Evolutionary conservation across 2,888 invertebrate genomes (phyloP), one percentile per base, ranked within the genome.

Genomic region (Aricia artaxerxes): DNA sequence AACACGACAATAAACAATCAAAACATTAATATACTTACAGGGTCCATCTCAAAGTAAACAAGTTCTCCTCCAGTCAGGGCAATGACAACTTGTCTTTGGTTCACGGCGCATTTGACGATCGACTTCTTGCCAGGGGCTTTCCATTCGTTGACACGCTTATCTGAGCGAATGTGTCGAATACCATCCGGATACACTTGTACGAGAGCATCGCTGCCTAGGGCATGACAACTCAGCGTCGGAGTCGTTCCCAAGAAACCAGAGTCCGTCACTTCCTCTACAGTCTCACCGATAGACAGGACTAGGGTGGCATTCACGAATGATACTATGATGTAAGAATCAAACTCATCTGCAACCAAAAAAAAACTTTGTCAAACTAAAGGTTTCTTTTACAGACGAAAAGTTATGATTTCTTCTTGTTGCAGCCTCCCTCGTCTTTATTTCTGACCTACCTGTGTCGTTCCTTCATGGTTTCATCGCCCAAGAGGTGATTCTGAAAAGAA

Each of bases 221-320:
- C 98, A 11, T 99, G 98, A 92, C 99, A 99, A 82, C 98, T 98
- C n/a, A 99, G 95, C 0, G 99, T 99, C 0, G 99, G 99, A 0
- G 99, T 99, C 0, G 99, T 99, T 81, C 99, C 99, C 86, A 99
- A 95, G 91, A 99, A 99, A 73, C 99, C 99, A 82, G 99, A 99
- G 92, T 99, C 99, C 0, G 99, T 99, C 40, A 99, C 99, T 97
- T 99, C 99, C 93, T 99, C 99, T n/a, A 99, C 99, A 16, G 99
- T 99, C 93, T 99, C 99, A 84, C 99, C 99, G 89, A 99, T 99
- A 85, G 99, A 99, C 87, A 99, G 96, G 83, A 99, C 99, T 87
- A 99, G 96, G 24, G 99, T 99, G 85, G 99, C 99, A 86, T 96
- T 96, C 82, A 99, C 98, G 97, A 99, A 99, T 78, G 99, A 99